Conservation (phyloP, 2,113 vertebrate species). For the Rhipidura dahli region DNA sequence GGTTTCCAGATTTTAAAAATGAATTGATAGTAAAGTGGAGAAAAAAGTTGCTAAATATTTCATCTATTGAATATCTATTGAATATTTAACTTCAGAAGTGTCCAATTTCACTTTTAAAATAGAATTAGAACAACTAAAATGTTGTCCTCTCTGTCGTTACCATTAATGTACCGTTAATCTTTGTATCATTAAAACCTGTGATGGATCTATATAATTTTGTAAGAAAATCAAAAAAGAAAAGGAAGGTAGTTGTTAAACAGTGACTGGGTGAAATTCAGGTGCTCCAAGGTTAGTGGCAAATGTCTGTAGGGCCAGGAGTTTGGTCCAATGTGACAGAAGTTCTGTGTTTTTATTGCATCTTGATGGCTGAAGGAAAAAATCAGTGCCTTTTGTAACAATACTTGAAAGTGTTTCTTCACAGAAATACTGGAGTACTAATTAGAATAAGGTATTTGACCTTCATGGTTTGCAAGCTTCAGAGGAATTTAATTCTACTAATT, state of each 20-base stretch:
- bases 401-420: neutral
- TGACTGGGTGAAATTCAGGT: neutral
- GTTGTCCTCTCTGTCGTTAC: neutral
- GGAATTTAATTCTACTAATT: neutral
- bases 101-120: neutral
- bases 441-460: neutral
- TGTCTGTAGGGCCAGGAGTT: neutral
- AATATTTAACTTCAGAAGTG: neutral
- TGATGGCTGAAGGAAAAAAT: neutral
- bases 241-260: neutral
- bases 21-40: neutral
- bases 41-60: neutral
- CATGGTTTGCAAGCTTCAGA: neutral
- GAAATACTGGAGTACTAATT: neutral
- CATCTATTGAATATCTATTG: neutral
- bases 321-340: neutral
- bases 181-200: neutral
- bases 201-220: neutral
- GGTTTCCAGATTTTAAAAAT: neutral
- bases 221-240: neutral
- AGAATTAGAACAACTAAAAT: neutral
- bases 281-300: neutral
- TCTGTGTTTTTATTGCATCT: neutral
- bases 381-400: slow-evolving; percentile 44
- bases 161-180: neutral